Evolutionary conservation across 2,888 invertebrate species (phyloP).

Genomic region (Kuschelorhynchus macadamiae): DNA sequence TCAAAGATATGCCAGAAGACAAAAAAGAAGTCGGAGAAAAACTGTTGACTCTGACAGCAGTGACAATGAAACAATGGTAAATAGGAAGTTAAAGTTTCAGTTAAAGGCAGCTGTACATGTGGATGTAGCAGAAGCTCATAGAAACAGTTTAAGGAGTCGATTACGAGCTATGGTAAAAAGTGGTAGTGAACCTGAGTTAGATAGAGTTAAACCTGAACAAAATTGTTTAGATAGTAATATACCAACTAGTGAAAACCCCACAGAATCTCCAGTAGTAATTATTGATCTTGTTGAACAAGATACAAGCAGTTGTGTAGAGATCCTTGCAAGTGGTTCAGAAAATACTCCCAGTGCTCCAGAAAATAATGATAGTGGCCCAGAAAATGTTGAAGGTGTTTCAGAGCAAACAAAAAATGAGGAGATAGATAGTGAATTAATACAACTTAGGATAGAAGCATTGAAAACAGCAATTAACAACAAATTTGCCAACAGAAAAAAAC

Average conservation of each 20-base stretch:
- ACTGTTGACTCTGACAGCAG: conserved; percentile 55
- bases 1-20: conserved; percentile 13
- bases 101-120: conserved; percentile 72
- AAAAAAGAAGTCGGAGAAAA: conserved; percentile 29
- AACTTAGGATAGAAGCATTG: conserved; percentile 77
- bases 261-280: background rate
- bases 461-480: conserved; percentile 79
- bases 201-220: conserved; percentile 19
- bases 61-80: conserved; percentile 54
- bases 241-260: background rate
- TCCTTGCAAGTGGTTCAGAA: background rate
- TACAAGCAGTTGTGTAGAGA: conserved; percentile 4
- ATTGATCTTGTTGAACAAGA: conserved; percentile 10
- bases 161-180: conserved; percentile 62
- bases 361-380: conserved; percentile 5
- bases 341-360: conserved; percentile 11
- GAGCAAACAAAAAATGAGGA: conserved; percentile 37
- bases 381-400: conserved; percentile 12
- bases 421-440: conserved; percentile 72
- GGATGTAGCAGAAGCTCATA: conserved; percentile 57
- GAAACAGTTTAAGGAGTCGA: conserved; percentile 62
- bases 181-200: conserved; percentile 14
- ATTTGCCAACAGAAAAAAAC: conserved; percentile 73
- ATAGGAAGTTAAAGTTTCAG: conserved; percentile 63
- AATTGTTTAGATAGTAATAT: background rate